A percentile compares a stretch with the other conserved stretches of the same genome.
phyloP scores from a whole-genome alignment of 2,888 invertebrate genomes.

The Diarsia dahlii region DNA sequence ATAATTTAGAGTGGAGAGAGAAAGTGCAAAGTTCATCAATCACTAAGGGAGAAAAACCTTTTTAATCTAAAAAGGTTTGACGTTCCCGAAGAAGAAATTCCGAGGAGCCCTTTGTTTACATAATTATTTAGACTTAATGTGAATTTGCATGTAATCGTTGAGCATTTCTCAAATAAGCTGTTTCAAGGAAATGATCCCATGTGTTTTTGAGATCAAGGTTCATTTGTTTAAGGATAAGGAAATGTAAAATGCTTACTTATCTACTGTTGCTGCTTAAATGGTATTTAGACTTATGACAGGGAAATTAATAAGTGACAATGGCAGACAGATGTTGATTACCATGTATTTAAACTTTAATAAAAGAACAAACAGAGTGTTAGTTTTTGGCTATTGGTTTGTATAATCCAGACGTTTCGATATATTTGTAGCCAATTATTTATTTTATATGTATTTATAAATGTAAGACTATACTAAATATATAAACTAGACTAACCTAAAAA shows the following conservation, averaged over 20 bases:
- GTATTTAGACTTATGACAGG: no score
- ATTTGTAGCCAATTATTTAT: no score
- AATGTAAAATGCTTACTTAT: neutral
- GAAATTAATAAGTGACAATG: no score
- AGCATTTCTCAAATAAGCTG: neutral
- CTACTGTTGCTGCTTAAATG: neutral
- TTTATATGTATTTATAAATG: no score
- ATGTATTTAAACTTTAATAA: no score
- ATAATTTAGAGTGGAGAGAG: conserved; percentile 25
- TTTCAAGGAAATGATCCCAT: neutral
- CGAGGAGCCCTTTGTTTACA: conserved; percentile 17
- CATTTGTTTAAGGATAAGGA: neutral
- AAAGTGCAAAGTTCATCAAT: conserved; percentile 48
- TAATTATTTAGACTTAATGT: conserved; percentile 12
- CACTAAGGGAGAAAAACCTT: conserved; percentile 22
- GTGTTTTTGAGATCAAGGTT: neutral
- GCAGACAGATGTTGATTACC: no score
- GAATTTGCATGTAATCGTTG: conserved; percentile 3
- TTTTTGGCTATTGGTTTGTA: no score
- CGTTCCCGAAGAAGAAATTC: neutral
- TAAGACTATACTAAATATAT: no score
- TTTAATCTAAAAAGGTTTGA: conserved; percentile 18
- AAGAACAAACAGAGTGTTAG: no score
- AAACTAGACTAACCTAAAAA: no score
- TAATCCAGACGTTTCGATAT: no score